phyloP scores from a whole-genome alignment of 30 jellyfish, hydroid and myxozoan species.

The Rhopilema esculentum region DNA sequence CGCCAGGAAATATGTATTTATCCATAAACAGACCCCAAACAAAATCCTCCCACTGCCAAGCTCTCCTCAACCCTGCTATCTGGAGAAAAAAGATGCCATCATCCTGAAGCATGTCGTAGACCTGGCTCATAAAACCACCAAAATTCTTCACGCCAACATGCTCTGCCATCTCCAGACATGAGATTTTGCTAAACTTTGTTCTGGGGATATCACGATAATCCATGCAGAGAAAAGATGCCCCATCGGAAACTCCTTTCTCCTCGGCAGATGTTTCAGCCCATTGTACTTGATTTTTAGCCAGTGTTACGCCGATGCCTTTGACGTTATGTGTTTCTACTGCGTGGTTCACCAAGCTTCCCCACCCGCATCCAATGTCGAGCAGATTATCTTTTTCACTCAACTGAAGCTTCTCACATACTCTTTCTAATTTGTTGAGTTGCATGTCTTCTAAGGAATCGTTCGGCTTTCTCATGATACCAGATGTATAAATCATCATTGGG shows the following conservation, averaged over 20 bases:
- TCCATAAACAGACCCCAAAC: constrained; percentile 97
- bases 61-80: constrained; percentile 94
- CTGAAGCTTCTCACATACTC: constrained; percentile 79
- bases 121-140: constrained; percentile 86
- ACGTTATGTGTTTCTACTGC: constrained; percentile 87
- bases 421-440: constrained; percentile 79
- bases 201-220: constrained; percentile 89
- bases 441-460: constrained; percentile 82
- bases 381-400: constrained; percentile 60
- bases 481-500: constrained; percentile 83
- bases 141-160: constrained; percentile 90
- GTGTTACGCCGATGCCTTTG: constrained; percentile 77
- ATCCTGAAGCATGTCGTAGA: constrained; percentile 84
- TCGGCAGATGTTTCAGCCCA: constrained; percentile 76
- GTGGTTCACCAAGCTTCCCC: constrained; percentile 91
- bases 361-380: constrained; percentile 95
- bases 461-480: constrained; percentile 71
- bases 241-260: constrained; percentile 58
- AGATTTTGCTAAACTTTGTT: constrained; percentile 78
- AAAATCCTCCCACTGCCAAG: constrained; percentile 98
- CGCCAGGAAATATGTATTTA: constrained; percentile 96
- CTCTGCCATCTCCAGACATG: constrained; percentile 97
- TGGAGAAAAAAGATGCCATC: constrained; percentile 90
- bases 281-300: constrained; percentile 81
- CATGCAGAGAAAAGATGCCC: constrained; percentile 68